phyloP scores from a whole-genome alignment of 2,113 vertebrate species.

The Tympanuchus pallidicinctus region DNA sequence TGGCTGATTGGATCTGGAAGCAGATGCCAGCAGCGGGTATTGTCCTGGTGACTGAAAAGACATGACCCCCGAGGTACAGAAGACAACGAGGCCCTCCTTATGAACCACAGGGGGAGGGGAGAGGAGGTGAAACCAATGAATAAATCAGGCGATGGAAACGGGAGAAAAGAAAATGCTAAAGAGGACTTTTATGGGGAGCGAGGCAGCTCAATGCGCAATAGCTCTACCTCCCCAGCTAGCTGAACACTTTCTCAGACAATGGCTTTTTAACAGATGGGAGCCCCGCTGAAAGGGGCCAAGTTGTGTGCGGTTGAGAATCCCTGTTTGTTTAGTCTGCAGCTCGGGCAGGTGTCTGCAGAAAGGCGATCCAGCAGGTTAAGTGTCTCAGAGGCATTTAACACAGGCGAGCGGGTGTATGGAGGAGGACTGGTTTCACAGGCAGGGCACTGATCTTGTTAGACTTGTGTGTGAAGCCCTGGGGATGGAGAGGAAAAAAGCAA shows the following conservation, averaged over 20 bases:
- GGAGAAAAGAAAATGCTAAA: constrained; percentile 93
- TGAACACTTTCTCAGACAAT: constrained; percentile 90
- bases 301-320: constrained; percentile 85
- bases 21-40: constrained; percentile 88
- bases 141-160: constrained; percentile 96
- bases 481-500: neutral
- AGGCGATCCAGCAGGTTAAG: constrained; percentile 78
- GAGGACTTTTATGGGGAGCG: constrained; percentile 84
- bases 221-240: constrained; percentile 79
- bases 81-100: constrained; percentile 84
- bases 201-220: constrained; percentile 75
- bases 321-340: constrained; percentile 87
- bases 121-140: constrained; percentile 96
- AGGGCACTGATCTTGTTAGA: constrained; percentile 2
- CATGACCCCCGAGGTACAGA: constrained; percentile 83
- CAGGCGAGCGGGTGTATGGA: constrained; percentile 27
- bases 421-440: constrained; percentile 52
- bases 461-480: constrained; percentile 7
- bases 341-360: constrained; percentile 89
- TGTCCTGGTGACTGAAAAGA: constrained; percentile 87
- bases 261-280: constrained; percentile 97
- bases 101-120: constrained; percentile 84
- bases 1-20: constrained; percentile 89
- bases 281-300: constrained; percentile 82
- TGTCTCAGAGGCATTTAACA: constrained; percentile 66